Conservation (phyloP, 2,888 invertebrate species). For the Morpho deidamia region DNA sequence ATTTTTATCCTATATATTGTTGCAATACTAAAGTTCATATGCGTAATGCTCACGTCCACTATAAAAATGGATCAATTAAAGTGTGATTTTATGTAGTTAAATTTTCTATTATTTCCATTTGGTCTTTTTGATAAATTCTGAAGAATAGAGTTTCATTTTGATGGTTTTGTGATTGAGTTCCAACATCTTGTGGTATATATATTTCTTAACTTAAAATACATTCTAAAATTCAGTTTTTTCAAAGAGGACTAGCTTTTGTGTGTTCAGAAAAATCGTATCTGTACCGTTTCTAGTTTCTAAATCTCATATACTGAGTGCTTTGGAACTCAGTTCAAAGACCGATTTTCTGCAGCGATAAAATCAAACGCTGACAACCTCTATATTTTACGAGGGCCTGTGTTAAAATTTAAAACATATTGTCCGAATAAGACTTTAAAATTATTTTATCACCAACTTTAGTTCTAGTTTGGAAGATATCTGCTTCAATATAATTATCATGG, state of each 20-base stretch:
- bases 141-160: too few species aligned
- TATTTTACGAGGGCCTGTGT: neutral
- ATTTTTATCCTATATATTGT: too few species aligned
- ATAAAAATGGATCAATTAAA: too few species aligned
- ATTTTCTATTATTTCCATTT: too few species aligned
- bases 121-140: too few species aligned
- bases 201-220: slow-evolving; percentile 2
- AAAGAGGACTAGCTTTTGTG: slow-evolving; percentile 10
- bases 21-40: too few species aligned
- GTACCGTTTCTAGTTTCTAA: slow-evolving; percentile 8
- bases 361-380: slow-evolving; percentile 17
- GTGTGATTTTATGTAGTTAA: too few species aligned
- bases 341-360: slow-evolving; percentile 19
- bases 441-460: too few species aligned
- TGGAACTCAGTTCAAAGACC: slow-evolving; percentile 17
- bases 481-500: too few species aligned
- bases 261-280: slow-evolving; percentile 9
- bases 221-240: slow-evolving; percentile 7
- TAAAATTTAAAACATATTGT: neutral
- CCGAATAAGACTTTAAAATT: too few species aligned
- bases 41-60: too few species aligned
- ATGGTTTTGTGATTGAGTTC: neutral
- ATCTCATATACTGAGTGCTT: slow-evolving; percentile 21
- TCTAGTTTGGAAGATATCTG: too few species aligned
- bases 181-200: neutral